Base-by-base conservation (phyloP, 1,140 invertebrate species). In the Harpegnathos saltator region DNA sequence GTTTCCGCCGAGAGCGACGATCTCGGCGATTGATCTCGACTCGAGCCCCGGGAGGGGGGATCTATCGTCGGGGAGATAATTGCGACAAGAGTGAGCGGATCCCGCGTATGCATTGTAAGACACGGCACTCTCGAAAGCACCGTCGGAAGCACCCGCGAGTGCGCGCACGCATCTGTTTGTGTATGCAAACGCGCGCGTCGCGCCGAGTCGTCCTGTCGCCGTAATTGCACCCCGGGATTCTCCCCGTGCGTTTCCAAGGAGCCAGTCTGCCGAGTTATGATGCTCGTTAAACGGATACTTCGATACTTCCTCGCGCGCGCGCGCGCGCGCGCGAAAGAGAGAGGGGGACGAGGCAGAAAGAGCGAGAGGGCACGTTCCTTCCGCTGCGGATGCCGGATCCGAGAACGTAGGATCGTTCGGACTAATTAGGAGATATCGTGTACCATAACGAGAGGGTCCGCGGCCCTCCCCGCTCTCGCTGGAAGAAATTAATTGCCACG, bases 381-480 rank as follows among this genome's bases (percentile, higher is more conserved):
- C 44, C 17, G 38, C 24, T 66, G 26, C 3, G 26, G 24, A 48
- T 52, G 14, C 14, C 56, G 77, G 38, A 78, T 73, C 54, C 56
- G 15, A n/a, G 58, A n/a, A n/a, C 14, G 44, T 3, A 48, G 29
- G 65, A 86, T 87, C 85, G 33, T 56, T 38, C 58, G 17, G 48
- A 66, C 82, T 88, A 88, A 88, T 88, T 88, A 87, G 73, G 11
- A 87, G 85, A 88, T 87, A 88, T 81, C 66, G 85, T 63, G 63
- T 81, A 58, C 19, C 29, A 50, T 85, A 82, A 82, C 80, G 85
- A 77, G 12, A 29, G 56, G 56, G 29, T 33, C 29, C 29, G n/a
- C 12, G 0, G 22, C 33, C 38, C 48, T 54, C 68, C 58, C 44
- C 52, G 56, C 65, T 38, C 84, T 38, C 56, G 19, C 7, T 80